phyloP scores from a whole-genome alignment of 2,113 vertebrate genomes.

The Pseudopodoces humilis region DNA sequence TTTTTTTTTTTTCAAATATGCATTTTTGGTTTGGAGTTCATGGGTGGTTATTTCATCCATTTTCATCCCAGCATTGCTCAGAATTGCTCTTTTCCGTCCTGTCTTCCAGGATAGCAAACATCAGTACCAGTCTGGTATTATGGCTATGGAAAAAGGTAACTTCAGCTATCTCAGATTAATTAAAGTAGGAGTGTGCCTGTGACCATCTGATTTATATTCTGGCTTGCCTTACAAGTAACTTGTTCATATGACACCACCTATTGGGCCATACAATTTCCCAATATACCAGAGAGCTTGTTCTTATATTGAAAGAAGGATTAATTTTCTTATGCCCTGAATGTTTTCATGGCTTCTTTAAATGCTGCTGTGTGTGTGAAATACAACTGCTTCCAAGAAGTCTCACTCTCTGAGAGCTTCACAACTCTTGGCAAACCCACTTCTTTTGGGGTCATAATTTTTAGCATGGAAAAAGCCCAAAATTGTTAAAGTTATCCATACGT shows the following conservation, averaged over 20 bases:
- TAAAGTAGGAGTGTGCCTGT: background rate
- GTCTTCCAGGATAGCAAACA: background rate
- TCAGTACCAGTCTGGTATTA: background rate
- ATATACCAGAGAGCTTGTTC: background rate
- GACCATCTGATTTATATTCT: background rate
- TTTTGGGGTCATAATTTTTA: background rate
- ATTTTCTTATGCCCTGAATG: background rate
- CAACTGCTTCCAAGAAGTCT: background rate
- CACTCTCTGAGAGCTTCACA: background rate
- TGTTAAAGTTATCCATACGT: fast-evolving
- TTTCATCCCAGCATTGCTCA: background rate
- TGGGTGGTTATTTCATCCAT: background rate
- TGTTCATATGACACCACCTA: background rate
- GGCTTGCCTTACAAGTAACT: background rate
- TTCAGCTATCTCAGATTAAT: background rate
- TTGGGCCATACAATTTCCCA: background rate
- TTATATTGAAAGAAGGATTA: background rate
- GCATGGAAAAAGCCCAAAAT: background rate
- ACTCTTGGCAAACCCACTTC: background rate
- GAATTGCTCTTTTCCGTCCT: background rate
- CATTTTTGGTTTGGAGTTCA: background rate
- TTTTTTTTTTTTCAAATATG: background rate
- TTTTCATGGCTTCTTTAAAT: background rate
- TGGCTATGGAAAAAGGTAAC: background rate
- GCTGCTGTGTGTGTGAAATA: background rate